phyloP scores from a whole-genome alignment of 2,888 invertebrate species.

The Chelonus formosanus region DNA sequence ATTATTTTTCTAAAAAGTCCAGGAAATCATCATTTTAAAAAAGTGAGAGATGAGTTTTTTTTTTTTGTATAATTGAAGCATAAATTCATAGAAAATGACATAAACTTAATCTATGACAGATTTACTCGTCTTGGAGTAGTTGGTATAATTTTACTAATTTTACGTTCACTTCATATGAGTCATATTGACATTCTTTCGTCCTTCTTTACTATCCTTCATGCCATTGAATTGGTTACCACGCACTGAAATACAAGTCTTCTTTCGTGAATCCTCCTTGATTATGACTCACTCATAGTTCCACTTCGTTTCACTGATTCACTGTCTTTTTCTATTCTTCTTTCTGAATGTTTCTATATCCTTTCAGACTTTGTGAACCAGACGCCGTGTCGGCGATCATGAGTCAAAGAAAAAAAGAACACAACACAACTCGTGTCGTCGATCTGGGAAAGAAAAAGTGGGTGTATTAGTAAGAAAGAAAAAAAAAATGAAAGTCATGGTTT shows the following conservation, averaged over 20 bases:
- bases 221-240: too few relatives aligned
- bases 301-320: slow-evolving; percentile 20
- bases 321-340: slow-evolving; percentile 13
- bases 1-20: too few relatives aligned
- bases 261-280: slow-evolving; percentile 34
- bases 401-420: too few relatives aligned
- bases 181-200: slow-evolving; percentile 9
- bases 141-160: not conserved
- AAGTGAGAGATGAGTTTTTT: too few relatives aligned
- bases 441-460: too few relatives aligned
- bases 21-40: too few relatives aligned
- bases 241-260: slow-evolving; percentile 14
- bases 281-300: slow-evolving; percentile 33
- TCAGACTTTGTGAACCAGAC: not conserved
- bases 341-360: not conserved
- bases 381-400: slow-evolving; percentile 2
- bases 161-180: not conserved
- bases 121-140: not conserved
- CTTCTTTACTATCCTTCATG: slow-evolving; percentile 4
- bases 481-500: too few relatives aligned
- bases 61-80: too few relatives aligned
- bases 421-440: too few relatives aligned
- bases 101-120: too few relatives aligned
- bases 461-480: too few relatives aligned
- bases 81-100: too few relatives aligned